These are phyloP conservation scores for Drosophila cognata DNA, from an alignment of 2,888 invertebrate species.

Conservation along the genomic window DNA sequence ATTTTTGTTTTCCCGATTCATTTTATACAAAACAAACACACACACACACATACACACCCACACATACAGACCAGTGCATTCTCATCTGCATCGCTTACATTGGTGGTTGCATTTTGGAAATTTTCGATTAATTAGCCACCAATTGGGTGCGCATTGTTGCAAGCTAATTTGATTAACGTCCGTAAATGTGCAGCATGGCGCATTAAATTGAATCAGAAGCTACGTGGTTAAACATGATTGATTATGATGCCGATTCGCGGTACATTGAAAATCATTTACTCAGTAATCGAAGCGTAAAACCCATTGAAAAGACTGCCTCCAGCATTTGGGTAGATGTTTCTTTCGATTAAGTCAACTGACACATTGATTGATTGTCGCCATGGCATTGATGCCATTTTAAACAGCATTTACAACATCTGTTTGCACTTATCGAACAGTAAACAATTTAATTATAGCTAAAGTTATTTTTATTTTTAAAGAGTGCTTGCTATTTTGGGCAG, in stretches of 20 bases:
- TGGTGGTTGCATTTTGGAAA: conserved; percentile 28
- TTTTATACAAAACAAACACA: not conserved
- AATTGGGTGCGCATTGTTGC: conserved; percentile 43
- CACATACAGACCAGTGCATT: not conserved
- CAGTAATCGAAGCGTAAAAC: conserved; percentile 25
- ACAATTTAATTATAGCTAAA: conserved; percentile 9
- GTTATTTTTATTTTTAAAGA: conserved; percentile 28
- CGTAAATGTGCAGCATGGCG: conserved; percentile 30
- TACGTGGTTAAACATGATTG: conserved; percentile 25
- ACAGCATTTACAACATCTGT: not conserved
- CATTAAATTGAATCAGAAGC: conserved; percentile 25
- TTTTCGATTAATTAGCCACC: conserved; percentile 56
- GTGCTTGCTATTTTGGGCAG: conserved; percentile 31
- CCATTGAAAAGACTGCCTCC: not conserved
- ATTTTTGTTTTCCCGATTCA: conserved; percentile 26
- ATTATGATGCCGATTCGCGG: conserved; percentile 16
- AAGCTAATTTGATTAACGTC: conserved; percentile 55
- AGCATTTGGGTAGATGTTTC: not conserved
- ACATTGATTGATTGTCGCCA: conserved; percentile 25
- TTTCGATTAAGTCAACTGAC: conserved; percentile 8
- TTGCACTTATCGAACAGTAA: not conserved
- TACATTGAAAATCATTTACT: conserved; percentile 55
- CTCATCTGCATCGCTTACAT: conserved; percentile 15
- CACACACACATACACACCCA: not conserved
- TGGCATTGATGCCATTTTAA: conserved; percentile 28